Evolutionary conservation across 2,113 vertebrate genomes (phyloP).

Genomic region (Miniopterus natalensis): DNA sequence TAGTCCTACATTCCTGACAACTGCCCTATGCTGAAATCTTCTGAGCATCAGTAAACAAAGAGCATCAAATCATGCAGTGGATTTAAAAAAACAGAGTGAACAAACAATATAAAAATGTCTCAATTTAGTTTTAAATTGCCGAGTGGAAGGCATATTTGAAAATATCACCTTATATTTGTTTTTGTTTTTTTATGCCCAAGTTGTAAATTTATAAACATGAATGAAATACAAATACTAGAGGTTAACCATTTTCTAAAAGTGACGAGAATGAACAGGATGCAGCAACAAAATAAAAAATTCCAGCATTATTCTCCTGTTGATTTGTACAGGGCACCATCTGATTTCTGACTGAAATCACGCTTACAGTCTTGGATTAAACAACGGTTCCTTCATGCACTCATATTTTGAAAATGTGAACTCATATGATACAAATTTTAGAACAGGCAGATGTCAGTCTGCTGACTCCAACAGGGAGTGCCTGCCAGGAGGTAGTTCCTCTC

Average conservation of each 20-base stretch:
- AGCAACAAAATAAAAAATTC: constrained; percentile 9
- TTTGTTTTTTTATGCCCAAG: neutral
- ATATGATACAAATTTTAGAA: neutral
- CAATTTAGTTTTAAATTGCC: neutral
- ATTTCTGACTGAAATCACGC: constrained; percentile 8
- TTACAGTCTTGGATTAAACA: neutral
- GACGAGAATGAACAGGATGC: neutral
- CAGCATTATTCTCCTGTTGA: neutral
- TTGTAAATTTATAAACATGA: constrained; percentile 50
- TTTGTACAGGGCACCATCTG: neutral
- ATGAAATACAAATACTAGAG: neutral
- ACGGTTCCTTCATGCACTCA: neutral
- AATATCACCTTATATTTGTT: constrained; percentile 28
- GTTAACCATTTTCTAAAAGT: constrained; percentile 49
- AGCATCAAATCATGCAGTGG: neutral
- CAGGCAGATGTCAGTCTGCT: neutral
- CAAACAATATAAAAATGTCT: neutral
- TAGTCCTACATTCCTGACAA: neutral
- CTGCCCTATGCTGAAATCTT: neutral
- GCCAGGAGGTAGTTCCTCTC: neutral
- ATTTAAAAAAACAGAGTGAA: neutral
- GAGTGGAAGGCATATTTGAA: constrained; percentile 33
- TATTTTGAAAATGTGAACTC: neutral
- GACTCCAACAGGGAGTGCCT: neutral
- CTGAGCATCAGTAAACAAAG: constrained; percentile 16